Evolutionary conservation across 2,888 invertebrate species (phyloP).

Genomic region (Pammene fasciana): DNA sequence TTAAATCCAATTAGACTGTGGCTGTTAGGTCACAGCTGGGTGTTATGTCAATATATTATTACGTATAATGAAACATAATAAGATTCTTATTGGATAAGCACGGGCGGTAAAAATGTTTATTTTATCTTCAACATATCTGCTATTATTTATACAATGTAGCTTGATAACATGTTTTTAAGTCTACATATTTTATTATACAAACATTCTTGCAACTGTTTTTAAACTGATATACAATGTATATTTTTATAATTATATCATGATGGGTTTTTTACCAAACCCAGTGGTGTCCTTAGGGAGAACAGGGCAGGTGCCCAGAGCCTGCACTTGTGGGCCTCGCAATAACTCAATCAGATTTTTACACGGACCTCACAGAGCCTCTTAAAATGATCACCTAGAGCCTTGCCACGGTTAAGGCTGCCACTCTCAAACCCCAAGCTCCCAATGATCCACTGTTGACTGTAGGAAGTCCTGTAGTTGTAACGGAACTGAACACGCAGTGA

Average conservation of each 20-base stretch:
- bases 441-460: no score
- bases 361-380: no score
- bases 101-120: constrained; percentile 34
- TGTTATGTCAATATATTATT: constrained; percentile 42
- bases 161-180: constrained; percentile 21
- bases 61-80: constrained; percentile 39
- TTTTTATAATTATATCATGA: background rate
- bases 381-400: no score
- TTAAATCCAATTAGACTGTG: constrained; percentile 43
- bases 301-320: no score
- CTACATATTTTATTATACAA: background rate
- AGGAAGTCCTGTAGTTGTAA: no score
- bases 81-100: constrained; percentile 46
- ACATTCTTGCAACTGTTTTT: background rate
- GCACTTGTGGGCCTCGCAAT: no score
- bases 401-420: no score
- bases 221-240: no score
- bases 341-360: no score
- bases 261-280: background rate
- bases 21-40: constrained; percentile 45
- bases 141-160: constrained; percentile 25
- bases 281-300: no score
- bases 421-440: no score
- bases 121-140: constrained; percentile 18
- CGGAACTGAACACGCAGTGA: no score